Conservation (phyloP, 2,888 invertebrate genomes). For the Brachypalpus laphriformis region DNA sequence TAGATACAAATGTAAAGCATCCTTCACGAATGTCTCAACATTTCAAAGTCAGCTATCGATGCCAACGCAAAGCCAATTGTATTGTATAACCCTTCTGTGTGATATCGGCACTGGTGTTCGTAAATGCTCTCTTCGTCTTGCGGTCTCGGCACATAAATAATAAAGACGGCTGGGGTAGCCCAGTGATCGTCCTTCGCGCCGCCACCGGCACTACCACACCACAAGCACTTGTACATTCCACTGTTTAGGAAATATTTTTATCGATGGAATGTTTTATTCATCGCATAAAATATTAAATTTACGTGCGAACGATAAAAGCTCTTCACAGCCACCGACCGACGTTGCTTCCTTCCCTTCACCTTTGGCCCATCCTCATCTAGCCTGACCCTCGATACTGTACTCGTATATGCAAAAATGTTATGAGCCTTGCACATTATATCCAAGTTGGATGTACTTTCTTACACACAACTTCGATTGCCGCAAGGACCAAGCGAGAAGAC, state of each 20-base stretch:
- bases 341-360: constrained; percentile 3
- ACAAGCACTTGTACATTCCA: constrained; percentile 55
- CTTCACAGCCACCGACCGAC: constrained; percentile 45
- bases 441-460: constrained; percentile 55
- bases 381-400: constrained; percentile 29
- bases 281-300: constrained; percentile 71
- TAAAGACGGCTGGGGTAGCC: constrained; percentile 48
- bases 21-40: background rate
- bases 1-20: constrained; percentile 30
- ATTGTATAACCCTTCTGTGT: constrained; percentile 52
- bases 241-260: constrained; percentile 65
- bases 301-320: constrained; percentile 67
- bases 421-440: constrained; percentile 57
- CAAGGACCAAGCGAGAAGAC: constrained; percentile 25
- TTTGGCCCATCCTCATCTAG: too few species aligned
- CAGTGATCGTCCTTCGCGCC: constrained; percentile 29
- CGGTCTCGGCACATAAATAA: constrained; percentile 57
- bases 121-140: constrained; percentile 21
- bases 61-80: constrained; percentile 47
- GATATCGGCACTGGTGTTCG: background rate
- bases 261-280: constrained; percentile 71
- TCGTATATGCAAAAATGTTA: constrained; percentile 60
- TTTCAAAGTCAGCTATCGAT: constrained; percentile 48
- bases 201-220: constrained; percentile 35
- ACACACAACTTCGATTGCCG: constrained; percentile 45